These are phyloP conservation scores for Hozukius guyotensis DNA, from an alignment of 2,797 vertebrate genomes.

Conservation along the genomic window DNA sequence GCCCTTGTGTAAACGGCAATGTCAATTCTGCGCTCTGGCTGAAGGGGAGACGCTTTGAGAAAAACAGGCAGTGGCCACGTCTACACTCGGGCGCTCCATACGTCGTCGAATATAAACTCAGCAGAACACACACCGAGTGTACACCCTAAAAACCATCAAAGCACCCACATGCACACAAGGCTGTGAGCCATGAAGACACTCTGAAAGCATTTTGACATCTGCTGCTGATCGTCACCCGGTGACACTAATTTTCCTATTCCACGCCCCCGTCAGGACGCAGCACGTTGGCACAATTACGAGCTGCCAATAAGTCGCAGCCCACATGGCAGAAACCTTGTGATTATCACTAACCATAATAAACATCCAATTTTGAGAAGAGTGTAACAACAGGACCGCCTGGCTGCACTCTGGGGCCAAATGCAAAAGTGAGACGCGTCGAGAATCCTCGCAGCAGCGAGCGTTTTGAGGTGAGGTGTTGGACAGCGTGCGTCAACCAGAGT, in stretches of 20 bases:
- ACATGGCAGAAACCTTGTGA: slow-evolving; percentile 38
- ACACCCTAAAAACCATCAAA: slow-evolving; percentile 54
- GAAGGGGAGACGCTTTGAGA: slow-evolving; percentile 41
- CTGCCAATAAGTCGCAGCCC: slow-evolving; percentile 44
- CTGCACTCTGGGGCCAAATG: slow-evolving; percentile 11
- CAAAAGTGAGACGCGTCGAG: slow-evolving; percentile 38
- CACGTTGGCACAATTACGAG: slow-evolving; percentile 55
- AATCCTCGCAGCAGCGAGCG: slow-evolving; percentile 36
- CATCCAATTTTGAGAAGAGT: slow-evolving; percentile 37
- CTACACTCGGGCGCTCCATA: slow-evolving; percentile 61
- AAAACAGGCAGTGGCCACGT: slow-evolving; percentile 75
- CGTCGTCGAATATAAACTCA: slow-evolving; percentile 29
- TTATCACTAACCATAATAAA: slow-evolving; percentile 61
- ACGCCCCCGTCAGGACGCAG: slow-evolving; percentile 51
- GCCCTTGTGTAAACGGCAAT: slow-evolving; percentile 79
- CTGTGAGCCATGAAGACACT: slow-evolving; percentile 37
- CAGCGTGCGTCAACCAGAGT: slow-evolving; percentile 68
- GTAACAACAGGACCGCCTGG: slow-evolving; percentile 17
- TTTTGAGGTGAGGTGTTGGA: slow-evolving; percentile 75
- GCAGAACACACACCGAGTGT: slow-evolving; percentile 50
- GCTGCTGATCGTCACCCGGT: slow-evolving; percentile 45
- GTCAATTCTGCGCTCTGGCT: slow-evolving; percentile 63
- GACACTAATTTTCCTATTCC: slow-evolving; percentile 57
- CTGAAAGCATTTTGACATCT: slow-evolving; percentile 55
- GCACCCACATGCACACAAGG: slow-evolving; percentile 41